Base-by-base conservation (phyloP, 2,797 vertebrate species). In the Knipowitschia caucasica region DNA sequence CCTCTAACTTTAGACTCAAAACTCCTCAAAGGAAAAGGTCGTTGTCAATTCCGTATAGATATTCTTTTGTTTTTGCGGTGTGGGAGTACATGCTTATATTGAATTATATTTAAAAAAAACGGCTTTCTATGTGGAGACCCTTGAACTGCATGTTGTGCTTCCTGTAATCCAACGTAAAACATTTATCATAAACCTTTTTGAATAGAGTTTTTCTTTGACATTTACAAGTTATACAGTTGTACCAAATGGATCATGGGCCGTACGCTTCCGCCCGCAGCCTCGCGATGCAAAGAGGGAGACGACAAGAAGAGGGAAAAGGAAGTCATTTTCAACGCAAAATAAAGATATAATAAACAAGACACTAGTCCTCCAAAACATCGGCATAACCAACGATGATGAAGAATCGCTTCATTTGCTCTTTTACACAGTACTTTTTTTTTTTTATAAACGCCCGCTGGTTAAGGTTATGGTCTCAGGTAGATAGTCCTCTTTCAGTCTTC, bases 231-330 rank as follows among this genome's bases (percentile, higher is more conserved):
- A 77, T 90, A 93, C 90, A 90, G 79, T 91, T 44, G 27, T 89
- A 91, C 92, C 92, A 93, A 94, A 95, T 86, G 79, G 90, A 78
- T 88, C 94, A 93, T 92, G n/a, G n/a, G n/a, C n/a, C 92, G 92
- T 88, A 86, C 83, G 81, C 84, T 86, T 85, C 85, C 88, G 72
- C 85, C 83, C 7, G 8, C 36, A 63, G 79, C 90, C 77, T 86
- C 83, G 81, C 87, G 81, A 93, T 92, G 91, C 89, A 85, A 90
- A 90, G 23, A 43, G 84, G 87, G 85, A 89, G 86, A 89, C 88
- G 64, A 90, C 85, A 80, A 89, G 84, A 85, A 85, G 78, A 86
- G 72, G 87, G 39, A 88, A 89, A 46, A 49, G 72, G 69, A 93
- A 93, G 85, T 92, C 93, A 73, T 82, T 62, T 84, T 86, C 56